Evolutionary conservation across 2,888 invertebrate genomes (phyloP), one percentile per base, ranked within the genome.

Genomic region (Drosophila kambysellisi): DNA sequence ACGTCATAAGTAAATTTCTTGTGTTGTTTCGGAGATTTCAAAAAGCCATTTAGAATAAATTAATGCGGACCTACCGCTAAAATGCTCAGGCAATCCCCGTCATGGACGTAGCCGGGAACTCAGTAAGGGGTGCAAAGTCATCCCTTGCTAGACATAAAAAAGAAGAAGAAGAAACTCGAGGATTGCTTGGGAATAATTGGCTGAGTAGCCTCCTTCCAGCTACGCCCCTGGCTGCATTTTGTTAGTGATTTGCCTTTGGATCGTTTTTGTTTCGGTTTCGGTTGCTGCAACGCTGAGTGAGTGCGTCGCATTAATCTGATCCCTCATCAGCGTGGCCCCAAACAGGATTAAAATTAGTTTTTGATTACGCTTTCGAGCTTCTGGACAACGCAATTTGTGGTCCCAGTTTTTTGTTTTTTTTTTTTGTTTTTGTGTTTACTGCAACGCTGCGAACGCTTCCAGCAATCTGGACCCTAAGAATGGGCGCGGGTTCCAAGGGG

Each of bases 291-390:
- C 33, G 29, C 41, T 59, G 70, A 74, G 71, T 69, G 87, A 76
- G 74, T 81, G 69, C 82, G 68, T 80, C 86, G 82, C 76, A 83
- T 88, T 89, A 85, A 90, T 90, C 86, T 89, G 91, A 91, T 86
- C 88, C 90, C 89, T 83, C 91, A 88, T 88, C 91, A 91, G 78
- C 84, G 76, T 80, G 81, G 80, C 73, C 87, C 84, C 89, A 90
- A 91, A 91, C 92, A 92, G 92, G 92, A 92, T 92, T 92, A 92
- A 92, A 92, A 92, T 92, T 92, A 93, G 92, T 92, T 93, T 92
- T 92, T 92, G 93, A 92, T 93, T 92, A 92, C 92, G 92, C 89
- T 93, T 93, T 93, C 91, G 92, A 93, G 92, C 92, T 92, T 92
- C 92, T 92, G 92, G 92, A 93, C 92, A 93, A 93, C 92, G 92